A percentile compares a stretch with the other conserved stretches of the same genome.
phyloP scores from a whole-genome alignment of 2,113 vertebrate species.

The Entelurus aequoreus region DNA sequence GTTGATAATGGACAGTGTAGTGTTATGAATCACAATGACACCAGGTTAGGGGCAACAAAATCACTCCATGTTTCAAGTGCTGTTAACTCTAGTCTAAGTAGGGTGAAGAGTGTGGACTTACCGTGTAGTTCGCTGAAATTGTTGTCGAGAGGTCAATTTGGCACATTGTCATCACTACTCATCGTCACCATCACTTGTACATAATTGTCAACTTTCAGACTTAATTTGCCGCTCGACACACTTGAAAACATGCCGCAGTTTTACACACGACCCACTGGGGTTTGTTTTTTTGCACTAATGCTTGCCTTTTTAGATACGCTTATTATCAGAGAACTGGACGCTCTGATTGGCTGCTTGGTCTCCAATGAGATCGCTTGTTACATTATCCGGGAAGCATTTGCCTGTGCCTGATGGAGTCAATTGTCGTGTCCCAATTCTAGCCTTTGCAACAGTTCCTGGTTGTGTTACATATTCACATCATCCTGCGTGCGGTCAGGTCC shows the following conservation, averaged over 20 bases:
- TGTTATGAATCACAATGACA: conserved; percentile 15
- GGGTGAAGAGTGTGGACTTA: conserved; percentile 16
- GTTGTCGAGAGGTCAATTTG: conserved; percentile 38
- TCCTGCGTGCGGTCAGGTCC: too few relatives aligned
- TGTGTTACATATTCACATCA: too few relatives aligned
- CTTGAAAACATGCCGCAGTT: conserved; percentile 26
- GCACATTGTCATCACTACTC: conserved; percentile 29
- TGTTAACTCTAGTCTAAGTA: conserved; percentile 18
- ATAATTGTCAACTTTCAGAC: conserved; percentile 32
- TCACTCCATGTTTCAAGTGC: conserved; percentile 26
- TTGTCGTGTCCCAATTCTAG: too few relatives aligned
- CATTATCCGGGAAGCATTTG: too few relatives aligned
- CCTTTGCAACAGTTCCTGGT: too few relatives aligned
- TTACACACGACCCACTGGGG: conserved; percentile 25
- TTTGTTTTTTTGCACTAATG: conserved; percentile 13
- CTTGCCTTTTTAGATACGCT: too few relatives aligned
- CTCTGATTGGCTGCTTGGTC: too few relatives aligned
- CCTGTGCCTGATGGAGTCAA: too few relatives aligned
- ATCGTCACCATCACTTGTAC: conserved; percentile 21
- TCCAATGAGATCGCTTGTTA: too few relatives aligned
- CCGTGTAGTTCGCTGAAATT: conserved; percentile 11
- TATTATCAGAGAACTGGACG: too few relatives aligned
- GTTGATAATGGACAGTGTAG: not conserved
- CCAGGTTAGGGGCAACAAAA: conserved; percentile 11
- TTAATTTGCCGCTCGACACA: conserved; percentile 30